Evolutionary conservation across 2,888 invertebrate species (phyloP).

Genomic region (Lingula anatina): DNA sequence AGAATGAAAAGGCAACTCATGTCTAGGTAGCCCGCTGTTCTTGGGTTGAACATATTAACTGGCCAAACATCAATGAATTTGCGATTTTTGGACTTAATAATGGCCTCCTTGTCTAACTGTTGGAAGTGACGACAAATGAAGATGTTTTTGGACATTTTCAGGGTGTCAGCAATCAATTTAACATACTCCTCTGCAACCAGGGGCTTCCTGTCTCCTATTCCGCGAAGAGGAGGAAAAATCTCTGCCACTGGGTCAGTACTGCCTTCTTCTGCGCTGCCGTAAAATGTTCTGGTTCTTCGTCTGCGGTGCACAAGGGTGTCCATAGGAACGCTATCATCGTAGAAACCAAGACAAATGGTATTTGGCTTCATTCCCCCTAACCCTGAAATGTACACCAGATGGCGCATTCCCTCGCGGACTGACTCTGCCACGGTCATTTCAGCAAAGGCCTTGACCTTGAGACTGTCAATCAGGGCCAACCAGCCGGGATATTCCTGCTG

Average conservation of each 20-base stretch:
- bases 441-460: constrained; percentile 86
- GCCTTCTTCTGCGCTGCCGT: constrained; percentile 19
- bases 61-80: constrained; percentile 97
- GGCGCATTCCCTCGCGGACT: constrained; percentile 85
- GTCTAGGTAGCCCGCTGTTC: constrained; percentile 75
- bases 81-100: constrained; percentile 62
- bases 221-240: constrained; percentile 23
- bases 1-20: constrained; percentile 91
- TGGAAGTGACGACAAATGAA: constrained; percentile 90
- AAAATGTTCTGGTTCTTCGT: constrained; percentile 17
- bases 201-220: constrained; percentile 13
- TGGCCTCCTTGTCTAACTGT: constrained; percentile 71
- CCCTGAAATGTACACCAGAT: constrained; percentile 84
- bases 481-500: constrained; percentile 78
- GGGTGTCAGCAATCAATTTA: constrained; percentile 76
- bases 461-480: constrained; percentile 89
- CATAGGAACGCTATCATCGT: constrained; percentile 67
- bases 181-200: constrained; percentile 66
- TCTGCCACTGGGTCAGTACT: constrained; percentile 16
- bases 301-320: constrained; percentile 55
- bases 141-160: constrained; percentile 90
- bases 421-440: constrained; percentile 83
- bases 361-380: constrained; percentile 99
- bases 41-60: constrained; percentile 79
- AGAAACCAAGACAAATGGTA: constrained; percentile 86